A percentile compares a stretch with the other conserved stretches of the same genome.
Conservation (phyloP, 2,797 vertebrate genomes). For the Alauda arvensis region DNA sequence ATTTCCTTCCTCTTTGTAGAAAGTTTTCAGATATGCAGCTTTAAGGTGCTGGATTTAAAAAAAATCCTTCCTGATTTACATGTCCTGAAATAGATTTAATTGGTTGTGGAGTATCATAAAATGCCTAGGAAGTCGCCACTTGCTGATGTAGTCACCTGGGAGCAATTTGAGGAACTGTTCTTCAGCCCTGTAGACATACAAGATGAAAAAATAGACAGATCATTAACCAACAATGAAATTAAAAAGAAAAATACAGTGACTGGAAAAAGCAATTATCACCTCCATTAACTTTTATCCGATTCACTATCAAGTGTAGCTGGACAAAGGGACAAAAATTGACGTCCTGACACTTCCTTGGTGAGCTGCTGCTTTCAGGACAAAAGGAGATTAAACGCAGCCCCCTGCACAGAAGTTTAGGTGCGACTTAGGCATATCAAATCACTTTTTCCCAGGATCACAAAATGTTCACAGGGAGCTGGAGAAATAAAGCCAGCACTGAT, state of each 20-base stretch:
- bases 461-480: neutral
- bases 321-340: slow-evolving; percentile 8
- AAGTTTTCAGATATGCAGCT: slow-evolving; percentile 5
- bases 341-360: neutral
- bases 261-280: slow-evolving; percentile 28
- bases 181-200: neutral
- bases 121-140: slow-evolving; percentile 33
- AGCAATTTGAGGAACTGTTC: slow-evolving; percentile 14
- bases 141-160: slow-evolving; percentile 22
- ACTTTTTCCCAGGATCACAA: neutral
- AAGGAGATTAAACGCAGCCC: neutral
- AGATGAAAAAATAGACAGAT: slow-evolving; percentile 46
- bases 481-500: neutral
- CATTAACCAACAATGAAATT: slow-evolving; percentile 61
- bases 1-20: neutral
- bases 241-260: slow-evolving; percentile 32
- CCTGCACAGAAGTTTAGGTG: neutral
- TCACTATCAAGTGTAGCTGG: neutral
- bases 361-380: neutral
- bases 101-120: slow-evolving; percentile 14
- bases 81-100: slow-evolving; percentile 31
- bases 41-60: slow-evolving; percentile 10
- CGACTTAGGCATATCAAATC: neutral
- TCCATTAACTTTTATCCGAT: slow-evolving; percentile 19
- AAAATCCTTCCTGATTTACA: slow-evolving; percentile 7